Evolutionary conservation across 2,797 vertebrate genomes (phyloP), one percentile per base, ranked within the genome.

Genomic region (Ptychobarbus kaznakovi): DNA sequence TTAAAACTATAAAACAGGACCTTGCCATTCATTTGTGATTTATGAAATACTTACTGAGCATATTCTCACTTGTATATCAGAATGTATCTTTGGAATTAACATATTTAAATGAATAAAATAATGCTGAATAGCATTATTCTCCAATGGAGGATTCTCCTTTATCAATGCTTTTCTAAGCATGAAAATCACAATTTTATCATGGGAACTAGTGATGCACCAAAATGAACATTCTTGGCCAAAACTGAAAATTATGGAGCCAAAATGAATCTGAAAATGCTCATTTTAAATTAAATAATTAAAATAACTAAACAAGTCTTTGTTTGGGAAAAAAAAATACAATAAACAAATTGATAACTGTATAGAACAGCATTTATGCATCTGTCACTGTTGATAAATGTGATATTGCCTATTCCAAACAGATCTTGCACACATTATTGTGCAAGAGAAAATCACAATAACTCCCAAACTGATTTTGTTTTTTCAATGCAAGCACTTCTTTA

Each of bases 161-260:
- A 15, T 61, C 7, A 12, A 12, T 35, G 58, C n/a, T 49, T 82
- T 75, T 72, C 38, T 1, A 44, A 4, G n/a, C 61, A 16, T 22
- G 25, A 6, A 66, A 80, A 46, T 49, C 16, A 20, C 0, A 79
- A 12, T 65, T 22, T 28, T 65, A 32, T n/a, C 28, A 68, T 68
- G 20, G 42, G 63, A 80, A 38, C 18, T 49, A 68, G 25, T 3
- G 22, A 35, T 66, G 63, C 44, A 38, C 28, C 18, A 35, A 68
- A 68, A 51, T 68, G 6, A 80, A 38, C 78, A 51, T 80, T 66
- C 25, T 80, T 80, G 61, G 61, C 61, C 11, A 44, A 66, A 46
- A 8, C 11, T 6, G n/a, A 76, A 53, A 76, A 35, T 11, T 38
- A 35, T 46, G 2, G 9, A 66, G 25, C 78, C n/a, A 79, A 32